Evolutionary conservation across 2,888 invertebrate species (phyloP), one percentile per base, ranked within the genome.

Genomic region (Cyclophora albipunctata): DNA sequence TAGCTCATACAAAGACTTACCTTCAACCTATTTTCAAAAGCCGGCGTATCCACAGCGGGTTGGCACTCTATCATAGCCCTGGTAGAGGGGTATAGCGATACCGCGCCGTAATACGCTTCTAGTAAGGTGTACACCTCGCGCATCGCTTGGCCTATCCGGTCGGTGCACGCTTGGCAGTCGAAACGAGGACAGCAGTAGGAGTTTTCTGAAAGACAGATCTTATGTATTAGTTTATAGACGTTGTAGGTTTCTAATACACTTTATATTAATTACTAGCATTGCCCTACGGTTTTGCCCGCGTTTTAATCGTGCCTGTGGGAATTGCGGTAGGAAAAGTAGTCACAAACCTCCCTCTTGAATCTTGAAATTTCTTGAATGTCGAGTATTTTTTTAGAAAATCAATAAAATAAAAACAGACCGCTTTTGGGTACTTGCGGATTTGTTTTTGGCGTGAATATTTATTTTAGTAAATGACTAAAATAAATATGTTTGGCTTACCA

Each of bases 61-160:
- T 94, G 94, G 53, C 94, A 91, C 4, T 83, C 84, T 0, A 92
- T 94, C 84, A 97, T 94, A 34, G 95, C 94, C 63, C 93, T 92
- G 48, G 92, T 92, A 3, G 96, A 96, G 0, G 97, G 96, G 84
- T 95, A 98, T 6, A 97, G 89, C 3, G 93, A 91, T 71, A 95
- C 94, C 0, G 94, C 95, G 49, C 90, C 87, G 72, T 96, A 94
- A 59, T 96, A 84, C 34, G 94, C 89, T 47, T 92, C 91, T 53
- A 97, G 84, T 48, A 97, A 78, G 45, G 90, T 84, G 69, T 93
- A 92, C 5, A 97, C 92, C 71, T 96, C 93, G 47, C 89, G 90
- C 69, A 97, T 84, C 1, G 95, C 96, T 53, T 90, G 81, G 54
- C 93, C 93, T 70, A 96, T 94, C 20, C 92, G 91, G 48, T 91